Evolutionary conservation across 2,888 invertebrate genomes (phyloP).

Genomic region (Odontocolon sp.): DNA sequence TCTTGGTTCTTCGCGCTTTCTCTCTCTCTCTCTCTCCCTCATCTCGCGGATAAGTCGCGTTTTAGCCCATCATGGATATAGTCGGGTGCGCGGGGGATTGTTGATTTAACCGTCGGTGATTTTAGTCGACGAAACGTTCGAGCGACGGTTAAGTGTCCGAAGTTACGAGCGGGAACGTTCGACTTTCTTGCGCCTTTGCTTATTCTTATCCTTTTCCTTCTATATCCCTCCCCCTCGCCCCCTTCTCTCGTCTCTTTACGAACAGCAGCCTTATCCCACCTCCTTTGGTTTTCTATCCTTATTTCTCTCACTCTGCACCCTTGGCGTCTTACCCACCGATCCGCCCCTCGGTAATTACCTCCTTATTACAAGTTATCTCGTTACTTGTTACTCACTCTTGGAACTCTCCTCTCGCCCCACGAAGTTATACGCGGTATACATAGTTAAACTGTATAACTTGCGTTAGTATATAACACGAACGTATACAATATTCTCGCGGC

Average conservation of each 20-base stretch:
- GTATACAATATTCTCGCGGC: neutral
- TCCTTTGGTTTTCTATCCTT: conserved; percentile 55
- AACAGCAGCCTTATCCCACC: conserved; percentile 27
- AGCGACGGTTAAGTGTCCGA: conserved; percentile 68
- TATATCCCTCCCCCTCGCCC: too few species aligned
- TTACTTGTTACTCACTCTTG: conserved; percentile 69
- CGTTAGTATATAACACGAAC: too few species aligned
- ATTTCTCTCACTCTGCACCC: conserved; percentile 54
- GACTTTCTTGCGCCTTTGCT: conserved; percentile 58
- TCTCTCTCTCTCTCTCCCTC: too few species aligned
- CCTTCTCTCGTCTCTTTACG: conserved; percentile 17
- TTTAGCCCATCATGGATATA: too few species aligned
- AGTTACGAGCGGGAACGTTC: conserved; percentile 67
- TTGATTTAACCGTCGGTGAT: conserved; percentile 72
- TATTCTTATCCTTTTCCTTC: too few species aligned
- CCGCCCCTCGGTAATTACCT: conserved; percentile 71
- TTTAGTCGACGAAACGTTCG: conserved; percentile 68
- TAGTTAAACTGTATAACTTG: too few species aligned
- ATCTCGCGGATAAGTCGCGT: too few species aligned
- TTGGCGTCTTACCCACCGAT: conserved; percentile 32
- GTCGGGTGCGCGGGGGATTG: conserved; percentile 63
- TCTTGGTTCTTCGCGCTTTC: conserved; percentile 49
- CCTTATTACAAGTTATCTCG: conserved; percentile 75
- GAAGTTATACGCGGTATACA: too few species aligned
- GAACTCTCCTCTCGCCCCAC: conserved; percentile 62